These are phyloP conservation scores for Gerris buenoi DNA, from an alignment of 1,140 invertebrate genomes.

Conservation along the genomic window DNA sequence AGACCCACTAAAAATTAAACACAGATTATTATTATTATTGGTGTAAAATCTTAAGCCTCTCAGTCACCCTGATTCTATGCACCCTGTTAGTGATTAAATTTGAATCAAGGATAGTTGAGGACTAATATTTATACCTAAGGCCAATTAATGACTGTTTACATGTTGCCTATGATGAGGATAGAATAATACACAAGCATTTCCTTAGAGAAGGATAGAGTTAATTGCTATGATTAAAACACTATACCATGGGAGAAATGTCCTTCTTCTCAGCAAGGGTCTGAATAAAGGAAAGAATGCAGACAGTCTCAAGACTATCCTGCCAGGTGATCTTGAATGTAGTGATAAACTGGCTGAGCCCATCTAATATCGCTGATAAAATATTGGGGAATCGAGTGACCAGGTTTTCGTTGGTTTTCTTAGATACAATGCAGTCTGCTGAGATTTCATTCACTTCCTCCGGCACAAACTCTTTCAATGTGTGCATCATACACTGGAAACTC, in stretches of 20 bases:
- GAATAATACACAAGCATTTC: too few species aligned
- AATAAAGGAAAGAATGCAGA: constrained; percentile 2
- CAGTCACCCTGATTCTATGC: too few species aligned
- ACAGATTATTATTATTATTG: too few species aligned
- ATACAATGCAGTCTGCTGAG: background rate
- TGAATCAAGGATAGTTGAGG: too few species aligned
- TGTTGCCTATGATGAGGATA: too few species aligned
- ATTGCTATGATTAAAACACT: too few species aligned
- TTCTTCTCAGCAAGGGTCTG: background rate
- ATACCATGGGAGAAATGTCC: background rate
- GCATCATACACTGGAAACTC: constrained; percentile 4
- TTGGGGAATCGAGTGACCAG: background rate
- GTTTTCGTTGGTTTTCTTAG: background rate
- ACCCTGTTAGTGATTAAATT: too few species aligned
- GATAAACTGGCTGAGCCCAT: background rate
- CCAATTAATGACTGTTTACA: too few species aligned
- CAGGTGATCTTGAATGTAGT: constrained; percentile 8
- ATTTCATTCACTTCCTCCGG: constrained; percentile 1
- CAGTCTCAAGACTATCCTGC: constrained; percentile 11
- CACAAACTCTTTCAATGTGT: constrained; percentile 2
- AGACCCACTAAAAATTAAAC: too few species aligned
- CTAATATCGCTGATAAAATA: background rate
- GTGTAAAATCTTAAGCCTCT: too few species aligned
- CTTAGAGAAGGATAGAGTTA: too few species aligned
- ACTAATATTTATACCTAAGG: too few species aligned